A percentile compares a stretch with the other conserved stretches of the same genome.
phyloP scores from a whole-genome alignment of 1,140 invertebrate genomes.

The Caenorhabditis inopinata region DNA sequence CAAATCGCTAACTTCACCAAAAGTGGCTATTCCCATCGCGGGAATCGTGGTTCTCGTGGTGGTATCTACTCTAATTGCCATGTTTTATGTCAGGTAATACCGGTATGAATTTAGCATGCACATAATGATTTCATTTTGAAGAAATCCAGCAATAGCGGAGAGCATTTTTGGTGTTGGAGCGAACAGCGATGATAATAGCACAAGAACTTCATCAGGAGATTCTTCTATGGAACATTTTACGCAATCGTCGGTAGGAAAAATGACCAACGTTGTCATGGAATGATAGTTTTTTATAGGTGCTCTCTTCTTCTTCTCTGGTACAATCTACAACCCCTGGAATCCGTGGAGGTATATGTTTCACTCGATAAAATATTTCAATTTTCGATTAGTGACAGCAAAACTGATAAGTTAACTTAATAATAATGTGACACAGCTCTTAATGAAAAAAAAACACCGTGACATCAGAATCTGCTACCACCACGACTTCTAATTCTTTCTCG shows the following conservation, averaged over 20 bases:
- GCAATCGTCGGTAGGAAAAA: background rate
- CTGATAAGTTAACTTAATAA: background rate
- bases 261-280: background rate
- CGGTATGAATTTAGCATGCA: no score
- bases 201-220: background rate
- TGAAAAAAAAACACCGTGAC: background rate
- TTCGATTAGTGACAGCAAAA: background rate
- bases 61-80: background rate
- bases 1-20: slow-evolving; percentile 9
- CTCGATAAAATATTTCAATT: background rate
- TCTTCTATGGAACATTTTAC: background rate
- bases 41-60: slow-evolving; percentile 7
- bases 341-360: background rate
- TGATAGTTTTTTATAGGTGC: background rate
- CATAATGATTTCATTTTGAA: background rate
- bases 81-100: slow-evolving; percentile 19
- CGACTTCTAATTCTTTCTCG: background rate
- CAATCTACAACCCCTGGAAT: background rate
- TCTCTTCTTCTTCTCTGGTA: background rate
- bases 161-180: background rate
- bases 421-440: no score
- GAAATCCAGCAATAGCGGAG: slow-evolving; percentile 32
- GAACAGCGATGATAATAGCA: background rate
- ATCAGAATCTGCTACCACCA: background rate
- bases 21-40: slow-evolving; percentile 19